Base-by-base conservation (phyloP, 2,888 invertebrate genomes). In the Arrhopalites spinosus region DNA sequence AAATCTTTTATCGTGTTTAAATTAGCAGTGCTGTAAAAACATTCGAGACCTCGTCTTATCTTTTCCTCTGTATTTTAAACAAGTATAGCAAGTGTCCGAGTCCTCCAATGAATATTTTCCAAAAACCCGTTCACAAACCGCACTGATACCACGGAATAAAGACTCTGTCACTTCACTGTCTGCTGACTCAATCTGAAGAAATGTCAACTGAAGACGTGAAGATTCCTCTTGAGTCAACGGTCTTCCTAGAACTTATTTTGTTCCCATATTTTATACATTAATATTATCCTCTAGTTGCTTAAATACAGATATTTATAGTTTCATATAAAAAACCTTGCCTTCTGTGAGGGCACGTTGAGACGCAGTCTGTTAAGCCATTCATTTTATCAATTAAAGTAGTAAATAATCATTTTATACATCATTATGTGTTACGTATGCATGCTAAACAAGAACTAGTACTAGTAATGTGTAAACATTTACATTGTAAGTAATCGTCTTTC, bases 211-310 rank as follows among this genome's bases (percentile, higher is more conserved):
- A 25, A 82, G 67, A 43, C 79, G 53, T 1, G 0, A 3, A 50
- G 77, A 64, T 69, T 81, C 89, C 0, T 87, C 85, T 11, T 85
- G 83, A 0, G 86, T 86, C 76, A 92, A 85, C 36, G 87, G 86
- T 73, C 89, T 89, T 0, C 92, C 92, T 89, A 92, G 90, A 85
- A 92, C 88, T n/a, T n/a, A n/a, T n/a, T n/a, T n/a, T n/a, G n/a
- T n/a, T n/a, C n/a, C n/a, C n/a, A n/a, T n/a, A n/a, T n/a, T n/a
- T n/a, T n/a, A n/a, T n/a, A n/a, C n/a, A n/a, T n/a, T n/a, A n/a
- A n/a, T n/a, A n/a, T n/a, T n/a, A n/a, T n/a, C n/a, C n/a, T n/a
- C n/a, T n/a, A n/a, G n/a, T n/a, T n/a, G n/a, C n/a, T n/a, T n/a
- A n/a, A n/a, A n/a, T n/a, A n/a, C n/a, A n/a, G n/a, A n/a, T n/a